Base-by-base conservation (phyloP, 2,113 vertebrate genomes). In the Pseudonaja textilis region DNA sequence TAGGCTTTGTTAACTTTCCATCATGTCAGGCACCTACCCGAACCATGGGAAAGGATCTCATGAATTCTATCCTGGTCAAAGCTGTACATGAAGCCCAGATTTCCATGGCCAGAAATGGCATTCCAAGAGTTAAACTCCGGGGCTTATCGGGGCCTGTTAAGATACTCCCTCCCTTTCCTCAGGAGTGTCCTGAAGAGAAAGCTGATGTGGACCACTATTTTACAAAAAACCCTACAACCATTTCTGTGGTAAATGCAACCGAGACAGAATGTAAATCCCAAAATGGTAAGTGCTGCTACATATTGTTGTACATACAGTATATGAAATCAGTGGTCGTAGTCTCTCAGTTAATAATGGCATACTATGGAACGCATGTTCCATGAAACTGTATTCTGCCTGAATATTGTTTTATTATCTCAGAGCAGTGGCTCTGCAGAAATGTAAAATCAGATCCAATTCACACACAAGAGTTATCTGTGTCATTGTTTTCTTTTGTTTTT, bases 161-260 rank as follows among this genome's bases (percentile, higher is more conserved):
- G 42, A 16, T 42, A 25, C 23, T 47, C 12, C n/a, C 34, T 54
- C 12, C 26, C 10, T 50, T 59, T 81, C 23, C 39, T 22, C 81
- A 88, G 50, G 20, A 90, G 52, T 5, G 2, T 52, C 59, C 56
- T 39, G 85, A 90, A 54, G 45, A 25, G 7, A 16, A n/a, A 16
- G 25, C 10, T n/a, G 23, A 22, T 34, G 6, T 29, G 61, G 54
- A 4, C 85, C 61, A 16, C 22, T 22, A 25, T n/a, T 47, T 64
- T 23, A 86, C 11, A 7, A 16, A 29, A 74, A 59, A 90, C 57
- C 20, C 93, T 16, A 39, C 7, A 93, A 95, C 89, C 94, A 42
- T 0, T 91, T 56, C 0, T 91, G 8, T 34, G 34, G n/a, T n/a
- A n/a, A 59, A 92, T 54, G 25, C 85, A 45, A 18, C 45, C 12